phyloP scores from a whole-genome alignment of 2,888 invertebrate species.

The Tetropium fuscum region DNA sequence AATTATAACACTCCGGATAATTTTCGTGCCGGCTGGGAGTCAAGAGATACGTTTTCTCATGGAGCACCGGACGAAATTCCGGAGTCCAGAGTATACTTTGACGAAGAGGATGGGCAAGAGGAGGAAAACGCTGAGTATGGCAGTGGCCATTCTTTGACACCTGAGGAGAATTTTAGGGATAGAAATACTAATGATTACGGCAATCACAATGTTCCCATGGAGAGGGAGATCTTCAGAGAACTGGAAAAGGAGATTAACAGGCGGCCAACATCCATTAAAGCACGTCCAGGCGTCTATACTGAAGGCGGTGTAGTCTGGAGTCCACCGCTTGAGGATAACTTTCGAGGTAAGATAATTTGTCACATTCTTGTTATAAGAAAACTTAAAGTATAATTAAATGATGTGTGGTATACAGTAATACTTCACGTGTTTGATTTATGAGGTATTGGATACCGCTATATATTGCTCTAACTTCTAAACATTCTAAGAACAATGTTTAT shows the following conservation, averaged over 20 bases:
- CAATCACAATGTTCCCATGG: constrained; percentile 14
- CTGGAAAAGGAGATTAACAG: constrained; percentile 49
- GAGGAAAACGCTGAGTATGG: constrained; percentile 55
- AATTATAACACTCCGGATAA: constrained; percentile 67
- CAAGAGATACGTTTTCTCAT: constrained; percentile 53
- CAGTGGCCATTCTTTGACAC: constrained; percentile 50
- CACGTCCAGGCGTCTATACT: constrained; percentile 68
- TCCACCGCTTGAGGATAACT: constrained; percentile 32
- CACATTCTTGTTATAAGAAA: too few species aligned
- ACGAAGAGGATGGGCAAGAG: constrained; percentile 66
- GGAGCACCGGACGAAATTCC: constrained; percentile 55
- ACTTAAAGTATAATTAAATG: too few species aligned
- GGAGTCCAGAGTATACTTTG: constrained; percentile 71
- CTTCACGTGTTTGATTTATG: too few species aligned
- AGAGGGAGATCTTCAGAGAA: constrained; percentile 54
- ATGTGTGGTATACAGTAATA: too few species aligned
- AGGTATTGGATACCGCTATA: too few species aligned
- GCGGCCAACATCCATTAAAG: constrained; percentile 38
- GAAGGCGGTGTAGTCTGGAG: constrained; percentile 70
- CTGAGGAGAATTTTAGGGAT: constrained; percentile 35
- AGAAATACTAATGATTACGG: constrained; percentile 15
- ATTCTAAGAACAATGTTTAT: too few species aligned
- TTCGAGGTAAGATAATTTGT: constrained; percentile 21
- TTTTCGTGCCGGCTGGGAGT: constrained; percentile 65
- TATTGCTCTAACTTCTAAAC: too few species aligned